Percentiles rank a stretch among this genome's conserved stretches.
Conservation (phyloP, 1,140 invertebrate species). For the Drosophila triauraria region DNA sequence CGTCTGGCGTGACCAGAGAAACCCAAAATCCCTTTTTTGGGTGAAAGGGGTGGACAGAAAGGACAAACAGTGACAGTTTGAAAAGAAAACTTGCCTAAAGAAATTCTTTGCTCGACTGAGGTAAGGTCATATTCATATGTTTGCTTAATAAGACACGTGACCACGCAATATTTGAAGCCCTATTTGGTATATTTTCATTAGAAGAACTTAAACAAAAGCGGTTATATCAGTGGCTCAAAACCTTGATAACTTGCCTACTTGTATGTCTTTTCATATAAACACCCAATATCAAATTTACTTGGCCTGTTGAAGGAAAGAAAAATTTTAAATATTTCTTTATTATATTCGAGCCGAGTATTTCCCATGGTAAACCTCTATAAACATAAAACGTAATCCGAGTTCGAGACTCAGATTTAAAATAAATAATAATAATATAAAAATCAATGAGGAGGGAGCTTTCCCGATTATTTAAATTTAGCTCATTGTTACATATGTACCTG, state of each 20-base stretch:
- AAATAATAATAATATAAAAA: neutral
- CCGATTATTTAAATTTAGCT: no score
- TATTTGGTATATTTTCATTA: neutral
- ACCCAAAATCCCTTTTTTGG: constrained; percentile 25
- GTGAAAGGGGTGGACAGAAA: constrained; percentile 8
- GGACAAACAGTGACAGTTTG: constrained; percentile 38
- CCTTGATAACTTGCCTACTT: no score
- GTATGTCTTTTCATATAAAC: neutral
- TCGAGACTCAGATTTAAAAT: neutral
- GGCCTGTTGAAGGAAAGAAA: no score
- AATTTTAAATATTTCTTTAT: no score
- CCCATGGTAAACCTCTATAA: no score
- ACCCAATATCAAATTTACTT: no score
- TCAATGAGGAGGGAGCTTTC: neutral
- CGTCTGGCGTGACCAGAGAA: constrained; percentile 63
- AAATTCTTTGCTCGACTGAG: neutral
- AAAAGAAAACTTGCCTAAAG: constrained; percentile 16
- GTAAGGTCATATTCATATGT: constrained; percentile 44
- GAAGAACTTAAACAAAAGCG: no score
- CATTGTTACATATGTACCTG: constrained; percentile 2
- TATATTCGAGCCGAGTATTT: no score
- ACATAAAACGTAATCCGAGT: no score
- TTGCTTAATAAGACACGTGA: constrained; percentile 58
- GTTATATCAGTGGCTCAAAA: neutral
- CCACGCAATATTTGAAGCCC: constrained; percentile 19